Conservation (phyloP, 2,888 invertebrate species). For the Ditula angustiorana region DNA sequence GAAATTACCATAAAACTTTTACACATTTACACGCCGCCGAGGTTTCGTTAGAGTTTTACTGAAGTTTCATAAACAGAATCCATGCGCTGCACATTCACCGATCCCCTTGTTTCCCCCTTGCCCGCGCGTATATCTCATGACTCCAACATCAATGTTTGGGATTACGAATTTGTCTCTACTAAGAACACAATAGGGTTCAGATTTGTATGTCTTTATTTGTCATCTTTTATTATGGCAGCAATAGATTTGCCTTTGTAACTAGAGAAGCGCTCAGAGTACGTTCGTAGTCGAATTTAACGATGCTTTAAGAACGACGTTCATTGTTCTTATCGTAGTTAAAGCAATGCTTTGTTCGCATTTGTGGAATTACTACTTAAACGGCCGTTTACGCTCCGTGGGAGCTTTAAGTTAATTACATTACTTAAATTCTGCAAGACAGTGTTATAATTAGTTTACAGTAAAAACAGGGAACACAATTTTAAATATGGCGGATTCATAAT, state of each 20-base stretch:
- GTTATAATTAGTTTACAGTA: conserved; percentile 5
- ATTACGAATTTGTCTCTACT: conserved; percentile 17
- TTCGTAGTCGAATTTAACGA: conserved; percentile 38
- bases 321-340: conserved; percentile 30
- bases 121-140: conserved; percentile 37
- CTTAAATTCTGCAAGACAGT: conserved; percentile 28
- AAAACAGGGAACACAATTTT: neutral
- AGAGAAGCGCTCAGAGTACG: conserved; percentile 14
- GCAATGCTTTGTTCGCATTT: conserved; percentile 35
- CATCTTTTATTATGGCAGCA: conserved; percentile 34
- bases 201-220: conserved; percentile 7
- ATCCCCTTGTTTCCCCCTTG: conserved; percentile 37
- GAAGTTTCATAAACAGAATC: conserved; percentile 29
- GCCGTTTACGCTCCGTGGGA: conserved; percentile 33
- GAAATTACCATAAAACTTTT: conserved; percentile 5
- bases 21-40: neutral
- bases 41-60: conserved; percentile 13
- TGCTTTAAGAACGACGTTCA: conserved; percentile 29
- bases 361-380: conserved; percentile 34
- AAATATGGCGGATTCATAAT: conserved; percentile 1
- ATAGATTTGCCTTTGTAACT: conserved; percentile 36
- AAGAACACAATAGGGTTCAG: conserved; percentile 3
- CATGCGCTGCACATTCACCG: conserved; percentile 53
- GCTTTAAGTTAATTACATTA: conserved; percentile 34
- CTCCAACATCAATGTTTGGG: conserved; percentile 12